Conservation (phyloP, 2,888 invertebrate genomes). For the Tenthredo amoena region DNA sequence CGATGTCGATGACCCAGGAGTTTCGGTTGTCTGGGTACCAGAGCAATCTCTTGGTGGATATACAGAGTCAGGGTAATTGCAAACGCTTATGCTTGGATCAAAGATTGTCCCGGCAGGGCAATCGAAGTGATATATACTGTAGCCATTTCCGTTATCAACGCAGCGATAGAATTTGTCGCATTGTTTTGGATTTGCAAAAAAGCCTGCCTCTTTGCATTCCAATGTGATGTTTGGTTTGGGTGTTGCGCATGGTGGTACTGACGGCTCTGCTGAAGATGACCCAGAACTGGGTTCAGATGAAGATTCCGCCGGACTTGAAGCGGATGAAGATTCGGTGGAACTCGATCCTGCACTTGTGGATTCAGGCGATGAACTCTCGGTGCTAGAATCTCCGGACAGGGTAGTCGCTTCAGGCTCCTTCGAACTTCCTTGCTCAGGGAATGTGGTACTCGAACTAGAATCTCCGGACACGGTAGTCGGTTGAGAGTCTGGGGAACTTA, state of each 20-base stretch:
- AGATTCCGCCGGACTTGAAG: slow-evolving; percentile 55
- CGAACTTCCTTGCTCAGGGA: neutral
- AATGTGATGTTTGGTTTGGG: slow-evolving; percentile 67
- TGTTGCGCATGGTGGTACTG: slow-evolving; percentile 61
- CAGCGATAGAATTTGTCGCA: slow-evolving; percentile 86
- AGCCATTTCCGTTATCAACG: slow-evolving; percentile 82
- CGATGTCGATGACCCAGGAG: slow-evolving; percentile 34
- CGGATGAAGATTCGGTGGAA: slow-evolving; percentile 54
- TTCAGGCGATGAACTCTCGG: slow-evolving; percentile 40
- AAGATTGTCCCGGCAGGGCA: slow-evolving; percentile 87
- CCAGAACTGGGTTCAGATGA: slow-evolving; percentile 55
- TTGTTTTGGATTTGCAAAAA: slow-evolving; percentile 81
- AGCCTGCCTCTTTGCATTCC: slow-evolving; percentile 81
- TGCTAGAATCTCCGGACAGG: neutral
- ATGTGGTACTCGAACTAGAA: slow-evolving; percentile 3
- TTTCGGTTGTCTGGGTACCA: neutral
- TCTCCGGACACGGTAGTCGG: neutral
- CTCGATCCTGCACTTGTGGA: slow-evolving; percentile 43
- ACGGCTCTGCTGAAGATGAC: slow-evolving; percentile 51
- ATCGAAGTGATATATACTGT: slow-evolving; percentile 84
- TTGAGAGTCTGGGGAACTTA: neutral
- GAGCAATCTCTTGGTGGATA: slow-evolving; percentile 79
- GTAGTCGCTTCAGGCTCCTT: neutral
- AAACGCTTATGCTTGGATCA: slow-evolving; percentile 84
- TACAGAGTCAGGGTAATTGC: slow-evolving; percentile 84